Percentiles rank a stretch among this genome's conserved stretches.
phyloP scores from a whole-genome alignment of 1,140 invertebrate species.

The Mycetomoellerius zeteki region DNA sequence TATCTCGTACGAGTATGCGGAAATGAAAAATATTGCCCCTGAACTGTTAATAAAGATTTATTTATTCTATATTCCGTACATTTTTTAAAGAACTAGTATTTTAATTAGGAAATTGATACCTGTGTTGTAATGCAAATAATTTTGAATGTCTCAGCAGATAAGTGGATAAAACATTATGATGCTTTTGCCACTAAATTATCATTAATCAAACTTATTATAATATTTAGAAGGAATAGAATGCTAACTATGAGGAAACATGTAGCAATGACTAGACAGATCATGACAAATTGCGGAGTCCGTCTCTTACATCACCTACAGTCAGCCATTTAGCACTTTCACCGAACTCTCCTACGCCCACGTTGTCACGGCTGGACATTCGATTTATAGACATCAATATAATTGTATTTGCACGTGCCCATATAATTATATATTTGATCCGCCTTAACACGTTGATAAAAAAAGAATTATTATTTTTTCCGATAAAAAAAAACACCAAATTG shows the following conservation, averaged over 20 bases:
- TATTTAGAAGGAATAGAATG: neutral
- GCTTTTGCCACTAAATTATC: neutral
- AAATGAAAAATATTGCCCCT: neutral
- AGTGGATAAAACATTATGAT: neutral
- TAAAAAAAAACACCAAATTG: neutral
- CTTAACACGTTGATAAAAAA: neutral
- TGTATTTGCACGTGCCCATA: constrained; percentile 3
- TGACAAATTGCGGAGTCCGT: constrained; percentile 8
- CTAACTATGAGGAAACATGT: neutral
- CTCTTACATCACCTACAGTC: constrained; percentile 46
- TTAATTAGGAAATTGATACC: neutral
- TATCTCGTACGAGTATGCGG: neutral
- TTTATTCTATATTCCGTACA: neutral
- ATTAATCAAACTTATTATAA: constrained; percentile 16
- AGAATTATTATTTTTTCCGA: no score
- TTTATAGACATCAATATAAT: constrained; percentile 28
- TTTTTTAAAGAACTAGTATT: neutral
- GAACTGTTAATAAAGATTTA: neutral
- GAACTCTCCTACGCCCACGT: constrained; percentile 47
- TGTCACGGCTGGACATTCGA: constrained; percentile 20
- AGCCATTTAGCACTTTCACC: constrained; percentile 54
- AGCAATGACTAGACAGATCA: constrained; percentile 8
- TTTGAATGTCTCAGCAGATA: neutral
- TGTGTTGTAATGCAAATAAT: neutral
- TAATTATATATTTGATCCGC: neutral